Percentiles rank a stretch among this genome's conserved stretches.
phyloP scores from a whole-genome alignment of 2,113 vertebrate species.

The Leucosticte australis region DNA sequence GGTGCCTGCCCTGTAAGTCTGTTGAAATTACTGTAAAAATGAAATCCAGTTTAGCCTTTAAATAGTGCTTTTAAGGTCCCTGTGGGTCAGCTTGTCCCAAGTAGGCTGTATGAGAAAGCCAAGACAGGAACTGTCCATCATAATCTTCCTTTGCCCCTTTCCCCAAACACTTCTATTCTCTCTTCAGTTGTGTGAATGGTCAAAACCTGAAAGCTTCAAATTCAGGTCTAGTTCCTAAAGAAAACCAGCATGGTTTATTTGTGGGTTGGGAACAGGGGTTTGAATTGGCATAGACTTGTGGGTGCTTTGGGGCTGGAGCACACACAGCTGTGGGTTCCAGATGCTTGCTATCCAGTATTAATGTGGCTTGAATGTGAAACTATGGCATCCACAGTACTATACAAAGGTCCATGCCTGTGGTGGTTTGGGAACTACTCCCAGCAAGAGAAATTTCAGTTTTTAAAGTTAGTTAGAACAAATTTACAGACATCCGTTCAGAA shows the following conservation, averaged over 20 bases:
- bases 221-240: conserved; percentile 69
- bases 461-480: conserved; percentile 36
- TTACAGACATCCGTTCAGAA: not conserved
- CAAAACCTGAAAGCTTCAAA: conserved; percentile 61
- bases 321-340: conserved; percentile 76
- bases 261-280: conserved; percentile 69
- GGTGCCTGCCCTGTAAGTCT: not conserved
- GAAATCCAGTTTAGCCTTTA: not conserved
- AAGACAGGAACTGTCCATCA: not conserved
- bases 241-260: conserved; percentile 74
- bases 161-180: not conserved
- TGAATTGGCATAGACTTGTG: conserved; percentile 70
- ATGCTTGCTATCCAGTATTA: conserved; percentile 73
- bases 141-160: not conserved
- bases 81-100: not conserved
- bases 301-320: conserved; percentile 71
- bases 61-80: not conserved
- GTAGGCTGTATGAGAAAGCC: not conserved
- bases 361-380: conserved; percentile 79
- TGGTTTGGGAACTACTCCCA: conserved; percentile 65
- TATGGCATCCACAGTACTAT: conserved; percentile 69
- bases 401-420: conserved; percentile 66
- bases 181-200: conserved; percentile 35
- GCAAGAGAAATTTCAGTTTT: conserved; percentile 44
- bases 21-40: not conserved